Base-by-base conservation (phyloP, 2,797 vertebrate genomes). In the Anabas testudineus region DNA sequence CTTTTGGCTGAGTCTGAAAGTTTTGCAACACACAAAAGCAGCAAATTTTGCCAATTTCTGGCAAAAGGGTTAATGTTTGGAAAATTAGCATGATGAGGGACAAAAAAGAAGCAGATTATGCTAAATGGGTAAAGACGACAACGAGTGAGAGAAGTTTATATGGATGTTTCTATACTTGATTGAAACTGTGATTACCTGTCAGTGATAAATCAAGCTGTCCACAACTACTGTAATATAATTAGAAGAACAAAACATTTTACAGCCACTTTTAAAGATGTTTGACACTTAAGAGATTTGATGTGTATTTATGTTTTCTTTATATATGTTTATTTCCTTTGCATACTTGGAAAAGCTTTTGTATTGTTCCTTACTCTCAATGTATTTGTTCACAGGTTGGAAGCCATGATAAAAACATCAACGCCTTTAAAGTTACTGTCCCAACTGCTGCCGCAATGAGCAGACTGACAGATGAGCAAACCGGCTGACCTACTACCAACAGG, bases 401-500 rank as follows among this genome's bases (percentile, higher is more conserved):
- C 30, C 47, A 59, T 60, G 51, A 72, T 69, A 21, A 71, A 78
- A 75, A 78, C 60, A 68, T 36, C n/a, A 48, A 21, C 54, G 34
- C 37, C 16, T 59, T 72, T 32, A 55, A 70, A 46, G 65, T 10
- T 13, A 62, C 21, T 63, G 39, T 47, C 41, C 42, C 13, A 58
- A 34, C 64, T 46, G 66, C 59, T 71, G 66, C 47, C 64, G 64
- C 74, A 76, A 65, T 53, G 60, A 81, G 49, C 37, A 51, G 62
- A 74, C 65, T 63, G 62, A 73, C 32, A 65, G 48, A 80, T 82
- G 70, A 81, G 49, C 64, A 48, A 18, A 63, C 42, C 30, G 58
- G 37, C 22, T 55, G 65, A 69, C 49, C 58, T 59, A 62, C 63
- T 58, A 49, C 53, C 39, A 54, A 70, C 78, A 80, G 78, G 64